These are phyloP conservation scores for Fragum fragum DNA, from an alignment of 2,888 invertebrate species.

Conservation along the genomic window DNA sequence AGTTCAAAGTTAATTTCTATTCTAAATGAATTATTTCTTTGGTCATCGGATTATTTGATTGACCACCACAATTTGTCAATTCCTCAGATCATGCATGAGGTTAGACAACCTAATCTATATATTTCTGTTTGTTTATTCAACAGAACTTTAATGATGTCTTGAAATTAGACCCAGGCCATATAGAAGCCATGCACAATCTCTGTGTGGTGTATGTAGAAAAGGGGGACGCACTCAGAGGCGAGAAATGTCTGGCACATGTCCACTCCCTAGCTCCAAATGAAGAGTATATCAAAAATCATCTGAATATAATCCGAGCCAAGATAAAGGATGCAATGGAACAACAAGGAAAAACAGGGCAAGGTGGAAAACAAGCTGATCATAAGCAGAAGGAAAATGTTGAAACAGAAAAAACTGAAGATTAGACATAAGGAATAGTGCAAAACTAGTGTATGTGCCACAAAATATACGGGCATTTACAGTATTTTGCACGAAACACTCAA, in stretches of 20 bases:
- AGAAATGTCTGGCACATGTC: constrained; percentile 94
- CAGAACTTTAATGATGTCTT: constrained; percentile 96
- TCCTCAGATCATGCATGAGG: no score
- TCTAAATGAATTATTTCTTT: no score
- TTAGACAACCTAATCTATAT: no score
- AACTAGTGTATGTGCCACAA: no score
- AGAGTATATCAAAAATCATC: constrained; percentile 96
- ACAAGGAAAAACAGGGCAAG: constrained; percentile 5
- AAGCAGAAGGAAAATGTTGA: constrained; percentile 30
- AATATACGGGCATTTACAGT: no score
- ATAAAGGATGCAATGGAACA: constrained; percentile 57
- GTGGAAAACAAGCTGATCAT: constrained; percentile 7
- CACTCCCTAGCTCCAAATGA: constrained; percentile 93
- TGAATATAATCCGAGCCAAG: constrained; percentile 94
- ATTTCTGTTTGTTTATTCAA: constrained; percentile 76
- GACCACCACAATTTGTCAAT: no score
- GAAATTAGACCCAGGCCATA: constrained; percentile 95
- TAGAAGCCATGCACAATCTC: constrained; percentile 97
- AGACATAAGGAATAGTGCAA: no score
- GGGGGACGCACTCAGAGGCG: constrained; percentile 94
- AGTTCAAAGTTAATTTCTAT: no score
- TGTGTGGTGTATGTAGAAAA: constrained; percentile 98
- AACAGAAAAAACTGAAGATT: constrained; percentile 16
- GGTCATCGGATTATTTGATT: no score
- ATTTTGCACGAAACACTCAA: no score